phyloP scores from a whole-genome alignment of 2,113 vertebrate genomes.

The Dicerorhinus sumatrensis region DNA sequence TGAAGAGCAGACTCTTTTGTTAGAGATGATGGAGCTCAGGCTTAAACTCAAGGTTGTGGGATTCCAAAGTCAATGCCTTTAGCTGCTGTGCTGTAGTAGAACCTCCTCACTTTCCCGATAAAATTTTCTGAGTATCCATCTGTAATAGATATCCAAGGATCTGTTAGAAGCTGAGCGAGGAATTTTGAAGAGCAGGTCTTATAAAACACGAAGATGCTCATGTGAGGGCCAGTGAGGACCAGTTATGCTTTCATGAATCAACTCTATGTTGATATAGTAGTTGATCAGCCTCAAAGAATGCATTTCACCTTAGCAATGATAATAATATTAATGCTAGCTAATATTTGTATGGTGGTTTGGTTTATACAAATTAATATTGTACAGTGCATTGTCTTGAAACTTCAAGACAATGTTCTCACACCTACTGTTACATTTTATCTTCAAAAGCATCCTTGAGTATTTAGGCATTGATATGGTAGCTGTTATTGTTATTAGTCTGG shows the following conservation, averaged over 20 bases:
- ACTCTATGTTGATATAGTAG: not conserved
- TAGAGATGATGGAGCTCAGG: not conserved
- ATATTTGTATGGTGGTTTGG: not conserved
- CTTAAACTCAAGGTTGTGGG: not conserved
- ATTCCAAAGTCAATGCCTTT: not conserved
- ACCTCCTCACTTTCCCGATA: not conserved
- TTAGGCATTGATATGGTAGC: not conserved
- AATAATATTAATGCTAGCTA: not conserved
- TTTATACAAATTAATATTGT: too few species aligned
- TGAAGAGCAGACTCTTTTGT: not conserved
- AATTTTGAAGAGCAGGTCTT: not conserved
- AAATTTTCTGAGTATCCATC: not conserved
- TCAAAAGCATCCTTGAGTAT: not conserved
- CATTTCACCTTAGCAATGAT: not conserved
- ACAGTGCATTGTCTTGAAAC: not conserved
- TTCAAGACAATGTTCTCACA: not conserved
- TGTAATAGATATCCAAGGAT: not conserved
- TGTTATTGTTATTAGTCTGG: not conserved
- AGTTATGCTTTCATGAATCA: not conserved
- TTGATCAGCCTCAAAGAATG: not conserved
- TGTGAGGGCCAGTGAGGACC: not conserved
- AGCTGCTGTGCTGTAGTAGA: rapidly evolving
- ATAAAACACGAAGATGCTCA: not conserved
- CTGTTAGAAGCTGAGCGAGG: not conserved
- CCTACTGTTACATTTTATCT: not conserved